Conservation (phyloP, 2,113 vertebrate genomes). For the Scalopus aquaticus region DNA sequence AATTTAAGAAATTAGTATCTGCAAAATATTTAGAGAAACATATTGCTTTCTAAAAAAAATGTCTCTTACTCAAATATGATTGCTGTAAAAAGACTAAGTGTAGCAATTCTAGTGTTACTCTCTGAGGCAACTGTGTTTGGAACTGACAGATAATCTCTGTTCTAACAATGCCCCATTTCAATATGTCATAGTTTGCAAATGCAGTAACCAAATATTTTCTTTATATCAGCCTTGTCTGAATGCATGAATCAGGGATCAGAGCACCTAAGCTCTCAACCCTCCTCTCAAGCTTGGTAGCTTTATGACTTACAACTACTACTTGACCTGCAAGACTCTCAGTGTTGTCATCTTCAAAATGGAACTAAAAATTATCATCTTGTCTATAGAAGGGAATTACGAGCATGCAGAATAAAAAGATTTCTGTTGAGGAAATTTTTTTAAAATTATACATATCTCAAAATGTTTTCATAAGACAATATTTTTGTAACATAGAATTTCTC, state of each 20-base stretch:
- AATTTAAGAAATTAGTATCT: constrained; percentile 35
- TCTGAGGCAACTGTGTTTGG: constrained; percentile 39
- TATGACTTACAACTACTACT: not conserved
- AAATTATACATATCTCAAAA: constrained; percentile 5
- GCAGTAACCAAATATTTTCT: constrained; percentile 46
- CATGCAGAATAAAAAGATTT: not conserved
- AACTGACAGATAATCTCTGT: constrained; percentile 44
- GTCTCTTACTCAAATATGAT: constrained; percentile 51
- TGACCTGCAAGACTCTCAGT: not conserved
- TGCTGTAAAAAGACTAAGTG: constrained; percentile 49
- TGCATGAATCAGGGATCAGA: constrained; percentile 11
- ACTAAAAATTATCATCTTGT: not conserved
- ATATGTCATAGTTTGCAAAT: constrained; percentile 47
- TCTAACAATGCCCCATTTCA: constrained; percentile 54
- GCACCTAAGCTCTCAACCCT: not conserved
- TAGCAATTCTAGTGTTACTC: constrained; percentile 40
- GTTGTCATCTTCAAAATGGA: not conserved
- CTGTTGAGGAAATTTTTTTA: not conserved
- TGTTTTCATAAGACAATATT: not conserved
- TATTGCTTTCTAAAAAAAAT: constrained; percentile 52
- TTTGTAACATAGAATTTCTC: not conserved
- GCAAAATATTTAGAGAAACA: constrained; percentile 60
- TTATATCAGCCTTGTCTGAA: constrained; percentile 35
- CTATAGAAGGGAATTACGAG: not conserved
- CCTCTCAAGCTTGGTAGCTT: not conserved